These are phyloP conservation scores for Leucophenga maculata DNA, from an alignment of 2,888 invertebrate genomes.

Conservation along the genomic window DNA sequence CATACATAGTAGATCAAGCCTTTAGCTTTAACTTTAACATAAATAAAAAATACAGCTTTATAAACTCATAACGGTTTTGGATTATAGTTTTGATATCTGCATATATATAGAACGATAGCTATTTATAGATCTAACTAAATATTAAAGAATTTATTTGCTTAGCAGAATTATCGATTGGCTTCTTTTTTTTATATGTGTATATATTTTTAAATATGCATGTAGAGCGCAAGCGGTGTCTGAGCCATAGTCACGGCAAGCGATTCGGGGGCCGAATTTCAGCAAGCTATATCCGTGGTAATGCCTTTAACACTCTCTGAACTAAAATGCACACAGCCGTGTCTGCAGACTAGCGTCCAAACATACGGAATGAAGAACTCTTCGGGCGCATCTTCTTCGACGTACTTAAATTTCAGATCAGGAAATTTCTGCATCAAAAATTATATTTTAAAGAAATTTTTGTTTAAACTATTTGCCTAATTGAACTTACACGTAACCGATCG, in stretches of 20 bases:
- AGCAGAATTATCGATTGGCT: not conserved
- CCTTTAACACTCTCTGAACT: conserved; percentile 71
- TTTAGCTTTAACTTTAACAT: not conserved
- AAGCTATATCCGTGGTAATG: conserved; percentile 69
- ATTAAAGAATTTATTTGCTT: not conserved
- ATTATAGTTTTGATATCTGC: not conserved
- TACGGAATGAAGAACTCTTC: conserved; percentile 99
- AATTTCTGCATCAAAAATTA: conserved; percentile 84
- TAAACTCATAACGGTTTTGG: not conserved
- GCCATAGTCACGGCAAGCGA: not conserved
- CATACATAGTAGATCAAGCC: not conserved
- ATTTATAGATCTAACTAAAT: not conserved
- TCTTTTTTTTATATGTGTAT: no score
- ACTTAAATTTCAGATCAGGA: conserved; percentile 98
- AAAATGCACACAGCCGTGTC: conserved; percentile 74
- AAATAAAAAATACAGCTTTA: not conserved
- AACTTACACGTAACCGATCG: conserved; percentile 88
- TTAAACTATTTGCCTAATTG: not conserved
- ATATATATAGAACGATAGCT: not conserved
- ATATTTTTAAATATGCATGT: not conserved
- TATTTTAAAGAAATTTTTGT: not conserved
- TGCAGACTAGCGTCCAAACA: conserved; percentile 93
- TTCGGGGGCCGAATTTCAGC: conserved; percentile 64
- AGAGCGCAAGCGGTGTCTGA: conserved; percentile 3
- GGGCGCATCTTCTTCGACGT: conserved; percentile 98